These are phyloP conservation scores for Cichladusa arquata DNA, from an alignment of 2,113 vertebrate species.

Conservation along the genomic window DNA sequence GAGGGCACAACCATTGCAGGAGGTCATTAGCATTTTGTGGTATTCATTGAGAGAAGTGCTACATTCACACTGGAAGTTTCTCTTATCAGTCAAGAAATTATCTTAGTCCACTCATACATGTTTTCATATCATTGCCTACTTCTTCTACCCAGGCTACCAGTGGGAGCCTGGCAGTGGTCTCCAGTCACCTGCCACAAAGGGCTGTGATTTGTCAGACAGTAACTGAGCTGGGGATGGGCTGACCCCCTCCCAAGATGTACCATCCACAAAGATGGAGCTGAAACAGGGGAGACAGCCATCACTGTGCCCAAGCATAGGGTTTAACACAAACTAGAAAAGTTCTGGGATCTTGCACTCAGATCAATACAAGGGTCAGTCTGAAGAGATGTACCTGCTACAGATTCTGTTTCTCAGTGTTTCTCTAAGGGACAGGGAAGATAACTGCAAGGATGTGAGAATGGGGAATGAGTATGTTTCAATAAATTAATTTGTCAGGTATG, in stretches of 20 bases:
- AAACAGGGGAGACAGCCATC: neutral
- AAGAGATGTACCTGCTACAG: neutral
- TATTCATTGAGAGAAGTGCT: fast-evolving
- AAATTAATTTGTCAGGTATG: neutral
- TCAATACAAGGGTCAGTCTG: neutral
- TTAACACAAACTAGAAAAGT: neutral
- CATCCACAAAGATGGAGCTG: neutral
- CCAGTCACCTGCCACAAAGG: neutral
- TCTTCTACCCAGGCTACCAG: neutral
- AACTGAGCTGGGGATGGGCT: neutral
- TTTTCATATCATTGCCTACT: neutral
- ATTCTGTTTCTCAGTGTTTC: neutral
- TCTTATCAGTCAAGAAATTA: neutral
- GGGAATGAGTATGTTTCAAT: neutral
- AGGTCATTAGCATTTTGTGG: neutral
- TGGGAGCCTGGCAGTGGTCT: neutral
- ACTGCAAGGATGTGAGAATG: neutral
- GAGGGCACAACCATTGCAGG: neutral
- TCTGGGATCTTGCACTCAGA: neutral
- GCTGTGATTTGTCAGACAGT: neutral
- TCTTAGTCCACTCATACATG: neutral
- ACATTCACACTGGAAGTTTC: neutral
- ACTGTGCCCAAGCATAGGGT: fast-evolving
- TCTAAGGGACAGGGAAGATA: neutral
- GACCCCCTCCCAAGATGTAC: neutral